phyloP scores from a whole-genome alignment of 1,140 invertebrate genomes.

The Asobara japonica region DNA sequence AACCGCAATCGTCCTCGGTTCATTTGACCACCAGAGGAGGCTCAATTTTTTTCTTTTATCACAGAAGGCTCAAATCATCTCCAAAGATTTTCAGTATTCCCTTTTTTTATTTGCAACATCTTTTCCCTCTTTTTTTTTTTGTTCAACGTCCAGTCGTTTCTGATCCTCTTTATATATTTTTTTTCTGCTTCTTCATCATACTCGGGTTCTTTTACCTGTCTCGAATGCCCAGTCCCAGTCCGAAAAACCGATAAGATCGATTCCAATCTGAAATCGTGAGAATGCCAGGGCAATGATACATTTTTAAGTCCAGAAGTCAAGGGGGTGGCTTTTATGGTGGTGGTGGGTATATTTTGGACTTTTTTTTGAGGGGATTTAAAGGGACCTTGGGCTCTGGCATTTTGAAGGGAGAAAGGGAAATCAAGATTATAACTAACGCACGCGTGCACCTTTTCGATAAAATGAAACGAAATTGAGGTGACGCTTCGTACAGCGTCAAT shows the following conservation, averaged over 20 bases:
- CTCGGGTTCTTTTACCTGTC: conserved; percentile 26
- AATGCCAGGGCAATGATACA: conserved; percentile 4
- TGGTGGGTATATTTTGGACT: neutral
- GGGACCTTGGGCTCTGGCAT: neutral
- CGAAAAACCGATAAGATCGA: conserved; percentile 15
- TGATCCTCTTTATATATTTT: conserved; percentile 33
- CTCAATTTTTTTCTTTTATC: neutral
- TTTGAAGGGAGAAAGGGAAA: neutral
- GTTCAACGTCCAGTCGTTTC: conserved; percentile 35
- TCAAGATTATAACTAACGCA: conserved; percentile 4
- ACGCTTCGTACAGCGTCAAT: no score
- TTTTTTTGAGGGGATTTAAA: neutral
- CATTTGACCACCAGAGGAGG: conserved; percentile 8
- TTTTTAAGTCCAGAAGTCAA: conserved; percentile 11
- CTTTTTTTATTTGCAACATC: conserved; percentile 8
- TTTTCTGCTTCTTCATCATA: conserved; percentile 29
- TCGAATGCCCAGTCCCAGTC: conserved; percentile 16
- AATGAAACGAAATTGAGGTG: no score
- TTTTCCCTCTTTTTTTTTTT: conserved; percentile 10
- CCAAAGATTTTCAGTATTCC: conserved; percentile 14
- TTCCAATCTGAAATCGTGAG: conserved; percentile 15
- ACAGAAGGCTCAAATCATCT: conserved; percentile 6
- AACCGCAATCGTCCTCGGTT: conserved; percentile 11
- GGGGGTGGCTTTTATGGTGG: neutral
- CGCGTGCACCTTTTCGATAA: neutral